Percentiles rank a stretch among this genome's conserved stretches.
phyloP scores from a whole-genome alignment of 2,113 vertebrate species.

The Lathamus discolor region DNA sequence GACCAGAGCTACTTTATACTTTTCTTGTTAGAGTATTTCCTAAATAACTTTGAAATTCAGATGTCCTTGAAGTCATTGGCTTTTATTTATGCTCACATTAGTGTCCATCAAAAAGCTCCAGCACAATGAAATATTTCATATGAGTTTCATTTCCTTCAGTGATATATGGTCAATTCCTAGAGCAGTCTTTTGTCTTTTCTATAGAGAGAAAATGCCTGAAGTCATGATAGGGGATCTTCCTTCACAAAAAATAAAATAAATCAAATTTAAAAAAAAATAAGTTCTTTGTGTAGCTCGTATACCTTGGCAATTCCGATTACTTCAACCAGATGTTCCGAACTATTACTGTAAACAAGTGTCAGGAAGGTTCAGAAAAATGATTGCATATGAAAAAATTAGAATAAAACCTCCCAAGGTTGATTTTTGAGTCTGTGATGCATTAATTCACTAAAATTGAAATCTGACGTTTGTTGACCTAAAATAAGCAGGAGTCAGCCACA shows the following conservation, averaged over 20 bases:
- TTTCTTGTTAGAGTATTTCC: background rate
- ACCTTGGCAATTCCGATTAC: background rate
- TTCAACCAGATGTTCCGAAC: background rate
- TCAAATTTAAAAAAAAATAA: background rate
- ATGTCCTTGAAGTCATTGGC: background rate
- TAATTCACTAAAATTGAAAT: conserved; percentile 70
- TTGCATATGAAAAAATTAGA: conserved; percentile 11
- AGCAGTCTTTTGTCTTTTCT: background rate
- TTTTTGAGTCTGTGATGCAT: background rate
- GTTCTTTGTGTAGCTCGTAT: background rate
- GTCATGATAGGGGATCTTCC: background rate
- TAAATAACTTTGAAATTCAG: background rate
- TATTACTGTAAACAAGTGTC: background rate
- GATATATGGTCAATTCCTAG: background rate
- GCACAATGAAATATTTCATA: background rate
- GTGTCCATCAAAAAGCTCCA: background rate
- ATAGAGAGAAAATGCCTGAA: background rate
- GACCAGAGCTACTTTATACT: background rate
- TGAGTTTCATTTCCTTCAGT: background rate
- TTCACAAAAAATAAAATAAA: background rate
- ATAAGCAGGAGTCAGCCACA: conserved; percentile 19
- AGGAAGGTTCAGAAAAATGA: background rate
- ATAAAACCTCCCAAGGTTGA: background rate
- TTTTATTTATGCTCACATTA: background rate
- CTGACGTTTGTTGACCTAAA: conserved; percentile 64